A percentile compares a stretch with the other conserved stretches of the same genome.
phyloP scores from a whole-genome alignment of 2,113 vertebrate species.

The Periophthalmodon schlosseri region DNA sequence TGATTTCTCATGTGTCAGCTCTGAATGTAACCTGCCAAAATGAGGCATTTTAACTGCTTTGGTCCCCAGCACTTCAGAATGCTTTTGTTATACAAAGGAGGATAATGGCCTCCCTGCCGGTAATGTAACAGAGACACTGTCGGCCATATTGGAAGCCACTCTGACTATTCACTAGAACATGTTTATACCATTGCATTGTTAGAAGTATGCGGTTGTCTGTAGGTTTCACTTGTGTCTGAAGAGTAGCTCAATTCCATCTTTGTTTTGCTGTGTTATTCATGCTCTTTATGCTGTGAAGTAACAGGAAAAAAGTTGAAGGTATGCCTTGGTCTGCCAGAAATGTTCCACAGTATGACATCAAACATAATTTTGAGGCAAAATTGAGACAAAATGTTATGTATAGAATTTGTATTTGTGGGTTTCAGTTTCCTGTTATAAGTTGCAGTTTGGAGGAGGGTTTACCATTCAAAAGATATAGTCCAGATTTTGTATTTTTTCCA shows the following conservation, averaged over 20 bases:
- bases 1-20: not conserved
- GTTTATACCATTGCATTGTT: not conserved
- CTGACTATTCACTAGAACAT: not conserved
- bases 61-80: not conserved
- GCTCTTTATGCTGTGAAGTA: not conserved
- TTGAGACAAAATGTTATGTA: no score
- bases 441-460: no score
- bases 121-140: not conserved
- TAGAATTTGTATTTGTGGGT: no score
- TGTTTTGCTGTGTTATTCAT: not conserved
- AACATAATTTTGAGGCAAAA: no score
- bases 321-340: no score
- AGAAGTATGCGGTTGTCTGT: not conserved
- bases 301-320: not conserved
- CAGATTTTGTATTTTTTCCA: no score
- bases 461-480: no score
- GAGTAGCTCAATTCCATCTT: not conserved
- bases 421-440: no score
- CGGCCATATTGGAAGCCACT: constrained; percentile 5
- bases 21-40: not conserved
- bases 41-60: not conserved
- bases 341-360: no score
- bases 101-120: constrained; percentile 12
- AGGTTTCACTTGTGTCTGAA: not conserved
- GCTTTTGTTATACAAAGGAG: not conserved